Percentiles rank a stretch among this genome's conserved stretches.
phyloP scores from a whole-genome alignment of 2,113 vertebrate genomes.

The Corvus moneduloides region DNA sequence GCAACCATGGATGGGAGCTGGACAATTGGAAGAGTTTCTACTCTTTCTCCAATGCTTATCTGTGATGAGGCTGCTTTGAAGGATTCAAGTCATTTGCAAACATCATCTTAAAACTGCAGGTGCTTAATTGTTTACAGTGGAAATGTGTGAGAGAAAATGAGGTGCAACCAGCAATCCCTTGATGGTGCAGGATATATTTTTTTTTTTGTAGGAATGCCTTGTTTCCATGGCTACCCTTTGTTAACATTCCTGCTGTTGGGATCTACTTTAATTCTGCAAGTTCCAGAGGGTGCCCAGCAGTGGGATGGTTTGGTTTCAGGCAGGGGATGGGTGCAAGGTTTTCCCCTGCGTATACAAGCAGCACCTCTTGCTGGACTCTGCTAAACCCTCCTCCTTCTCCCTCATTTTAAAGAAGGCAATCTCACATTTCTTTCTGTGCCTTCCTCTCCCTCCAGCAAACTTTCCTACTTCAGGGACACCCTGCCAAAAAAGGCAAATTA shows the following conservation, averaged over 20 bases:
- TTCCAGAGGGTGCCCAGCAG: neutral
- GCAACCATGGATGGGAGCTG: neutral
- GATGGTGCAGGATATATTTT: neutral
- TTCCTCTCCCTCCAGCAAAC: neutral
- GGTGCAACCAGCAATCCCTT: neutral
- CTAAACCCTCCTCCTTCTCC: neutral
- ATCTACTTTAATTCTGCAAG: neutral
- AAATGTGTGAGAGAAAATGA: neutral
- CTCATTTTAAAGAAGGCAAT: neutral
- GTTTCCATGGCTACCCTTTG: conserved; percentile 4
- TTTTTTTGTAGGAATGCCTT: neutral
- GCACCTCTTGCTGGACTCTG: neutral
- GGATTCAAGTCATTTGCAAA: neutral
- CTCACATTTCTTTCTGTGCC: neutral
- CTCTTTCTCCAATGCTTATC: neutral
- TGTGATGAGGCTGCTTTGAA: neutral
- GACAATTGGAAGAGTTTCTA: neutral
- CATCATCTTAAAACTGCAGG: neutral
- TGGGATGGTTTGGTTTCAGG: neutral
- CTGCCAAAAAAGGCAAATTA: neutral
- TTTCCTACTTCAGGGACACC: neutral
- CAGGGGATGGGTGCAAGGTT: neutral
- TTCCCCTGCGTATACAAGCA: neutral
- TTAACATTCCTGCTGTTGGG: neutral
- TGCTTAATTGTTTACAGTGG: neutral